phyloP scores from a whole-genome alignment of 2,797 vertebrate genomes.

The Sebastes trivittatus region DNA sequence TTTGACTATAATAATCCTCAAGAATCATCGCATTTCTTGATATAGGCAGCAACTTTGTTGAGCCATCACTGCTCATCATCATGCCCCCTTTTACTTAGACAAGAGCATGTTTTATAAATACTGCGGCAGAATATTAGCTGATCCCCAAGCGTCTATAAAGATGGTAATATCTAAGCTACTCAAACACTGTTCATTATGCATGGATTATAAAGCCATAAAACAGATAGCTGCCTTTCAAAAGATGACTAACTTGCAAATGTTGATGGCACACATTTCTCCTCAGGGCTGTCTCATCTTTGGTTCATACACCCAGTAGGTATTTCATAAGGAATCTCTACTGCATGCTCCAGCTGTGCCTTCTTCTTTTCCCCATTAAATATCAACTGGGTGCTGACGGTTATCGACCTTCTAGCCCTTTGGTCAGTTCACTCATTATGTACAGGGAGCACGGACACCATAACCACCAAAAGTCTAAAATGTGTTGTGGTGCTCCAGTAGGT shows the following conservation, averaged over 20 bases:
- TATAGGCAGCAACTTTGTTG: neutral
- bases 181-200: neutral
- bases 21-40: neutral
- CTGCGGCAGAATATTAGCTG: neutral
- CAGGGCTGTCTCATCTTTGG: neutral
- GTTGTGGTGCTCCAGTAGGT: neutral
- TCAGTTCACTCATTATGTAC: constrained; percentile 25
- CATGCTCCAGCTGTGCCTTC: neutral
- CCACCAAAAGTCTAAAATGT: neutral
- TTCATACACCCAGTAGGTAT: neutral
- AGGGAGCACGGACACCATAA: neutral
- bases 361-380: neutral
- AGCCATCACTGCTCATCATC: neutral
- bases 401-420: neutral
- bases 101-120: neutral
- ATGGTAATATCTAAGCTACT: neutral
- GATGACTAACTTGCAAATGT: neutral
- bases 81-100: neutral
- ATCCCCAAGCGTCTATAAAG: neutral
- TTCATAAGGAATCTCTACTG: constrained; percentile 4
- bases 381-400: neutral
- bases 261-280: neutral
- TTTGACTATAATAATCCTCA: neutral
- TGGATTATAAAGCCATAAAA: neutral
- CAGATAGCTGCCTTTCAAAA: neutral